Conservation (phyloP, 2,113 vertebrate genomes). For the Vulpes lagopus region DNA sequence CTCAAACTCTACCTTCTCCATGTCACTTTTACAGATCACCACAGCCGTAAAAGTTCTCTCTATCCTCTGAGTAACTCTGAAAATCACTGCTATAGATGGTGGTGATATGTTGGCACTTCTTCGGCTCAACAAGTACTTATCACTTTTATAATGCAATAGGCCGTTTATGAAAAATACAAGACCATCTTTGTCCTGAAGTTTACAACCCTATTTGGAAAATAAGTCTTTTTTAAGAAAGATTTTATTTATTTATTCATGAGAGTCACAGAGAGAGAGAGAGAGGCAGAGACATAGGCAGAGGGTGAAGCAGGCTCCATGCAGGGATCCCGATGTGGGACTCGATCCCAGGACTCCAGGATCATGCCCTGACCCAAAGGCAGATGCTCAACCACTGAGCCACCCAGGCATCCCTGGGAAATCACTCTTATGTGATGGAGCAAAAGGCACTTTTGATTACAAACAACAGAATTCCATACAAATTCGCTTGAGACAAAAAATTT, state of each 20-base stretch:
- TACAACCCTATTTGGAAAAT: neutral
- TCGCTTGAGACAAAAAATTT: neutral
- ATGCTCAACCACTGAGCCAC: too few relatives aligned
- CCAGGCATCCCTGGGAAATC: too few relatives aligned
- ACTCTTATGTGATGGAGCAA: neutral
- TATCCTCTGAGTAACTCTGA: neutral
- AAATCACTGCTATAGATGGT: neutral
- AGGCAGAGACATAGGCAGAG: too few relatives aligned
- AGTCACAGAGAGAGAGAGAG: too few relatives aligned
- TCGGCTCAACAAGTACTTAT: neutral
- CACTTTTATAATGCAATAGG: neutral
- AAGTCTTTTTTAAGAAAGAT: neutral
- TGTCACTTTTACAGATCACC: neutral
- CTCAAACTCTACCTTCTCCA: neutral
- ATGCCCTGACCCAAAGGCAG: too few relatives aligned
- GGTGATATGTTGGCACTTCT: neutral
- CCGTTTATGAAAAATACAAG: neutral
- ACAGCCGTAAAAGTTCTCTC: neutral
- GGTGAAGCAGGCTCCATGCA: too few relatives aligned
- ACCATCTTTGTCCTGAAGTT: neutral
- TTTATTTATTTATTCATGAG: too few relatives aligned
- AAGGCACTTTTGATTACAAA: slow-evolving; percentile 1
- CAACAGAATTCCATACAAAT: neutral
- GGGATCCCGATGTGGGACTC: too few relatives aligned
- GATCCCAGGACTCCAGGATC: too few relatives aligned